Percentiles rank a stretch among this genome's conserved stretches.
Evolutionary conservation across 1,140 invertebrate species (phyloP).

Genomic region (Brachystomella parvula): DNA sequence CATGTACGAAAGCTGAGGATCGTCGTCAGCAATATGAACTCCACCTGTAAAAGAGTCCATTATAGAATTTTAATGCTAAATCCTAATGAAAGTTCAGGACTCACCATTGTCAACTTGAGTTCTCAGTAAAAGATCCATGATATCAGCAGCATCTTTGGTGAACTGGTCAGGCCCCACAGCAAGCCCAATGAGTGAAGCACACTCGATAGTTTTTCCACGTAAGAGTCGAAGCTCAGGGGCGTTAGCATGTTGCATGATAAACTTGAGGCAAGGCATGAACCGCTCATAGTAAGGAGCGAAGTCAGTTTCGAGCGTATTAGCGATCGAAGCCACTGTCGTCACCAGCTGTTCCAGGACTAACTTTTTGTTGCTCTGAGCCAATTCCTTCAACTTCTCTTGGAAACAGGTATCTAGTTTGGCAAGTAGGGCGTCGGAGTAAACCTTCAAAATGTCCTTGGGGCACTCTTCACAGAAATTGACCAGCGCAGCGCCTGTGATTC

Average conservation of each 20-base stretch:
- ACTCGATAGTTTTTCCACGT: constrained; percentile 94
- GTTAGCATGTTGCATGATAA: constrained; percentile 91
- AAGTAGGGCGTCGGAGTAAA: constrained; percentile 86
- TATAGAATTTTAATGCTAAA: neutral
- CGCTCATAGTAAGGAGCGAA: constrained; percentile 68
- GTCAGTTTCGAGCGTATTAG: constrained; percentile 96
- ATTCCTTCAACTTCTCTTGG: constrained; percentile 83
- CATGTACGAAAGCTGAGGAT: constrained; percentile 95
- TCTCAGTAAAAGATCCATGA: constrained; percentile 91
- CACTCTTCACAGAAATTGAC: constrained; percentile 99
- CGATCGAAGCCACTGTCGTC: constrained; percentile 95
- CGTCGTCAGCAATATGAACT: constrained; percentile 76
- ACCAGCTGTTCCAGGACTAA: constrained; percentile 96
- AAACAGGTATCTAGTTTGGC: constrained; percentile 82
- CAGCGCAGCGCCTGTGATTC: constrained; percentile 64
- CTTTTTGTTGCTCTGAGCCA: constrained; percentile 55
- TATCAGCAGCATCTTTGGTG: constrained; percentile 81
- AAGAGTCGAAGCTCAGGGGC: constrained; percentile 78
- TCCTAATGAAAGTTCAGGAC: neutral
- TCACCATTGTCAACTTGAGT: constrained; percentile 59
- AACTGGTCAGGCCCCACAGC: constrained; percentile 97
- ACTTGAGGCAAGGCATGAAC: constrained; percentile 69
- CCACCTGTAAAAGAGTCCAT: constrained; percentile 41
- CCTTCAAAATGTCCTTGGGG: constrained; percentile 83
- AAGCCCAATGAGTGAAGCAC: constrained; percentile 94